Evolutionary conservation across 2,113 vertebrate species (phyloP).

Genomic region (Pao palembangensis): DNA sequence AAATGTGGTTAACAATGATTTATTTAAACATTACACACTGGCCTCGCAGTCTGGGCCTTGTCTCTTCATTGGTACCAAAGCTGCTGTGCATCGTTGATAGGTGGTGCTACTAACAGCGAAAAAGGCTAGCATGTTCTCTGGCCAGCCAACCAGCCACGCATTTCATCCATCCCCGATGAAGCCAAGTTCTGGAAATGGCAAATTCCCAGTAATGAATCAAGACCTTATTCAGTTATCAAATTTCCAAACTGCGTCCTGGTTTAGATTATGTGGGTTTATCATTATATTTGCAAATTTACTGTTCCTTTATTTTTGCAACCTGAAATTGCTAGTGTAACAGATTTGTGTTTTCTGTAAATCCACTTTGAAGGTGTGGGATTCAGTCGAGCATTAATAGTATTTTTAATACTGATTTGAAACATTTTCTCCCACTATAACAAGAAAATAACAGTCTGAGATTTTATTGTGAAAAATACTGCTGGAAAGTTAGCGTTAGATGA

Average conservation of each 20-base stretch:
- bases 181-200: constrained; percentile 4
- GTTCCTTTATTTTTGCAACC: constrained; percentile 31
- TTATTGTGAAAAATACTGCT: neutral
- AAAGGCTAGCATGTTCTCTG: constrained; percentile 50
- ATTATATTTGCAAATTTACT: constrained; percentile 31
- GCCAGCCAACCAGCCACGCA: constrained; percentile 42
- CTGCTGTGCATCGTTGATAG: constrained; percentile 43
- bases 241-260: neutral
- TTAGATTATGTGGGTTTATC: neutral
- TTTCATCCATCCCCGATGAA: constrained; percentile 30
- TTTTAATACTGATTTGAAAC: neutral
- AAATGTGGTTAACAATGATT: neutral
- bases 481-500: neutral
- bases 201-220: neutral
- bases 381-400: neutral
- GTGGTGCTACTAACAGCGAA: constrained; percentile 47
- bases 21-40: constrained; percentile 26
- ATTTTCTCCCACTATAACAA: neutral
- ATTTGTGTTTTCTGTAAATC: constrained; percentile 23
- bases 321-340: constrained; percentile 11
- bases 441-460: too few relatives aligned
- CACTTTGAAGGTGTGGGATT: neutral
- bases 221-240: neutral
- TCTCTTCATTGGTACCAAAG: constrained; percentile 36
- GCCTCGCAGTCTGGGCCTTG: constrained; percentile 49